Evolutionary conservation across 1,140 invertebrate species (phyloP), one percentile per base, ranked within the genome.

Genomic region (Nautilus pompilius): DNA sequence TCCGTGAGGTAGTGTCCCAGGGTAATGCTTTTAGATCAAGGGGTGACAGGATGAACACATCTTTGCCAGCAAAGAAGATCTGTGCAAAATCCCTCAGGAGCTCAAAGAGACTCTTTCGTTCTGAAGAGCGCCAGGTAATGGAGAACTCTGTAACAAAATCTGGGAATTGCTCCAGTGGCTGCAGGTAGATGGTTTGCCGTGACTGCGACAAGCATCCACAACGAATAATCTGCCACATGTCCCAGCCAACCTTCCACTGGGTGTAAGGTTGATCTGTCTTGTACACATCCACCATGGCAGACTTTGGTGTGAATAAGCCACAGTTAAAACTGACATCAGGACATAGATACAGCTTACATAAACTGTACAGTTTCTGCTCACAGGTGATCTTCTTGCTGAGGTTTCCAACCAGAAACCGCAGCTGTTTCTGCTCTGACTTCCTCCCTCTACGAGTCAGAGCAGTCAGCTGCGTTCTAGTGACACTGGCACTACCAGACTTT

Each of bases 121-220:
- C 29, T n/a, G n/a, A n/a, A 36, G 41, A 30, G 20, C 63, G n/a
- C 17, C 61, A 58, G 26, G 36, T 60, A n/a, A 75, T 54, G 15
- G 41, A 57, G 28, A 72, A 78, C 26, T 65, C 32, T 20, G 15
- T 59, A 1, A 78, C 54, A 64, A 77, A 77, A n/a, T 69, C 62
- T 34, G 76, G 76, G 46, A 77, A 73, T 13, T 67, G 61, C 55
- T 71, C 71, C 10, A 78, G 64, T 36, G 69, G 72, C 29, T 74
- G 65, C 0, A 78, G 62, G 62, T 77, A 78, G 17, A 78, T 74
- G 28, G 51, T 62, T 59, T 57, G 67, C 51, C 68, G 65, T 51
- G 58, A 67, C 13, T 57, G 65, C 22, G 57, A 53, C 8, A 53
- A 3, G 17, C 49, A 53, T 5, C 26, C 29, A 32, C 71, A 68